These are phyloP conservation scores for Tupaia tana DNA, from an alignment of 2,113 vertebrate species.

Conservation along the genomic window DNA sequence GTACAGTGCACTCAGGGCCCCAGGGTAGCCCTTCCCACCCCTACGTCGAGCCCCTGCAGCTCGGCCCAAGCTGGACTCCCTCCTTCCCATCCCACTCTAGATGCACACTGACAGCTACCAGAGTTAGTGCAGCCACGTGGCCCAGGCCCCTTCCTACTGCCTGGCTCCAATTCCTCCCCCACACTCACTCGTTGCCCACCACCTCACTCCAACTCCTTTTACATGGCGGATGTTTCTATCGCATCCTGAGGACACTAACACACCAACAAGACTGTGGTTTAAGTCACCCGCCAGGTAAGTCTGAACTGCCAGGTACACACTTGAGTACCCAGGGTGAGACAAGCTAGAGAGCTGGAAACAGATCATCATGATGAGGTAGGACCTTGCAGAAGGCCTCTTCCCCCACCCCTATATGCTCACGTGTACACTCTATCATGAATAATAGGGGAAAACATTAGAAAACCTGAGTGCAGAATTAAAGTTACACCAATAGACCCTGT, in stretches of 20 bases:
- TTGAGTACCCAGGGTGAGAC: no score
- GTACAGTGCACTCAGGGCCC: slow-evolving; percentile 44
- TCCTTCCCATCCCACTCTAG: slow-evolving; percentile 56
- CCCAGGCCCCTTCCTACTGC: slow-evolving; percentile 59
- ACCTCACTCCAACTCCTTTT: slow-evolving; percentile 27
- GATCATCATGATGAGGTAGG: no score
- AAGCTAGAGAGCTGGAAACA: no score
- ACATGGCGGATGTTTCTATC: neutral
- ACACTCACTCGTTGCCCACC: neutral
- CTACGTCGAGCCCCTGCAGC: slow-evolving; percentile 52
- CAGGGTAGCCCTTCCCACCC: slow-evolving; percentile 50
- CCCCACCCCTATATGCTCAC: no score
- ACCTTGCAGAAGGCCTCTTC: no score
- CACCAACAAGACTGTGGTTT: slow-evolving; percentile 29
- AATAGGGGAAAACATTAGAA: no score
- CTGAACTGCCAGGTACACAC: no score
- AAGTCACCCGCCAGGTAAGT: no score
- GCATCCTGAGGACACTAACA: slow-evolving; percentile 44
- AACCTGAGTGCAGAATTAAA: neutral
- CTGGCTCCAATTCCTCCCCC: neutral
- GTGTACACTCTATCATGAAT: no score
- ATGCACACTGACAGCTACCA: slow-evolving; percentile 70
- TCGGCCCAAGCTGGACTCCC: slow-evolving; percentile 43
- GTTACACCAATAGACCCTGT: neutral
- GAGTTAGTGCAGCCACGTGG: slow-evolving; percentile 76